These are phyloP conservation scores for Noctua janthina DNA, from an alignment of 2,888 invertebrate genomes.

Conservation along the genomic window DNA sequence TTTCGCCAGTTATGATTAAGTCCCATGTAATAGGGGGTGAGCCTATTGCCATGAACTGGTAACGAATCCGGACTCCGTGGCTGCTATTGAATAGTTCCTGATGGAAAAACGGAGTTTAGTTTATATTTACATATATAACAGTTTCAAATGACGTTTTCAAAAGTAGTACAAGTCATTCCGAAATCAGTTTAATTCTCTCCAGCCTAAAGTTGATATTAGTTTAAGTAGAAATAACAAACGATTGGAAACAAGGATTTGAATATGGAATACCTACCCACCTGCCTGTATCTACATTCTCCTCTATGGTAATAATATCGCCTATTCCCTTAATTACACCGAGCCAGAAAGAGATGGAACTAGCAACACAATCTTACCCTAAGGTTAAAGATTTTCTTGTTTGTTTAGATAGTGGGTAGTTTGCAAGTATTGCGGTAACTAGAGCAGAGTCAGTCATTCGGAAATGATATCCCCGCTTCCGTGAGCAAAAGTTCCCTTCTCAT, in stretches of 20 bases:
- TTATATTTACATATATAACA: background rate
- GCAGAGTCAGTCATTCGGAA: constrained; percentile 46
- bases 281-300: constrained; percentile 28
- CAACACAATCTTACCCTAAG: background rate
- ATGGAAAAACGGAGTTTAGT: background rate
- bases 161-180: background rate
- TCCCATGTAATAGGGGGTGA: background rate
- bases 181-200: background rate
- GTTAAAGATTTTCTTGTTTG: constrained; percentile 28
- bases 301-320: constrained; percentile 10
- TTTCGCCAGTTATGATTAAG: background rate
- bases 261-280: constrained; percentile 30
- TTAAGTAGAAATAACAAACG: background rate
- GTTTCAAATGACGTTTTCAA: background rate
- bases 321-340: constrained; percentile 16
- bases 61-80: background rate
- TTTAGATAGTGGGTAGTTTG: constrained; percentile 32
- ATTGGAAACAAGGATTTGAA: background rate
- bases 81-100: background rate
- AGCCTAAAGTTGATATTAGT: background rate
- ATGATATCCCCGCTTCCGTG: constrained; percentile 43
- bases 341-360: constrained; percentile 23
- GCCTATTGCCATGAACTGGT: background rate
- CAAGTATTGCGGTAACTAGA: constrained; percentile 33
- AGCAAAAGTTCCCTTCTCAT: constrained; percentile 35